A percentile compares a stretch with the other conserved stretches of the same genome.
Conservation (phyloP, 2,888 invertebrate genomes). For the Phytoseiulus persimilis region DNA sequence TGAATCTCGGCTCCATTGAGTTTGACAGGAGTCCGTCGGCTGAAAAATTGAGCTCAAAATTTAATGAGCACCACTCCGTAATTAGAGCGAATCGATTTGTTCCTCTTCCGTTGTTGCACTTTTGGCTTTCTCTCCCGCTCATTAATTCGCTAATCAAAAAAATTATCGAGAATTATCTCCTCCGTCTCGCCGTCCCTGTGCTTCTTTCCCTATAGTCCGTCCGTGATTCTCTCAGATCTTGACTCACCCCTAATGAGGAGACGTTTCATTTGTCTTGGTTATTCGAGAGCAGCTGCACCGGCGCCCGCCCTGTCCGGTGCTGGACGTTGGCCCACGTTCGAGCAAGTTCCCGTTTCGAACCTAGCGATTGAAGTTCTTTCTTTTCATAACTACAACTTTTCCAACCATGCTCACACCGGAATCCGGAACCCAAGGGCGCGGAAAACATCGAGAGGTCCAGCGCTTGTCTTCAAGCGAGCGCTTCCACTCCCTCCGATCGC, state of each 20-base stretch:
- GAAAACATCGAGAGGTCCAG: too few relatives aligned
- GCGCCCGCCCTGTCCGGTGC: background rate
- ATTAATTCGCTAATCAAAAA: conserved; percentile 23
- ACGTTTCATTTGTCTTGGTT: background rate
- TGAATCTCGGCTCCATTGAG: background rate
- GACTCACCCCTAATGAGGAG: background rate
- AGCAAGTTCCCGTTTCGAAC: background rate
- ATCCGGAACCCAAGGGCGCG: too few relatives aligned
- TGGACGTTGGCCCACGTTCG: background rate
- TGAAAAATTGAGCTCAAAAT: background rate
- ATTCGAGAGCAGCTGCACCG: background rate
- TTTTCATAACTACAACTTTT: too few relatives aligned
- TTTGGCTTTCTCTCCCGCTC: conserved; percentile 19
- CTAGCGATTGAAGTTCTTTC: too few relatives aligned
- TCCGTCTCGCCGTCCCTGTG: background rate
- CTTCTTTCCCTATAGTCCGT: background rate
- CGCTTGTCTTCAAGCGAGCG: too few relatives aligned
- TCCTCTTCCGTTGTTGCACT: conserved; percentile 25
- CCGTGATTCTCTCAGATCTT: background rate
- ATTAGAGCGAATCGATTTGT: background rate
- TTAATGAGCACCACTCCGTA: background rate
- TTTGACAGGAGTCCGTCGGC: background rate
- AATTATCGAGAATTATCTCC: conserved; percentile 31
- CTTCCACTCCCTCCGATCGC: too few relatives aligned
- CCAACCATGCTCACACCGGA: too few relatives aligned